phyloP scores from a whole-genome alignment of 2,888 invertebrate genomes.

The Cataglyphis rosenhaueri region DNA sequence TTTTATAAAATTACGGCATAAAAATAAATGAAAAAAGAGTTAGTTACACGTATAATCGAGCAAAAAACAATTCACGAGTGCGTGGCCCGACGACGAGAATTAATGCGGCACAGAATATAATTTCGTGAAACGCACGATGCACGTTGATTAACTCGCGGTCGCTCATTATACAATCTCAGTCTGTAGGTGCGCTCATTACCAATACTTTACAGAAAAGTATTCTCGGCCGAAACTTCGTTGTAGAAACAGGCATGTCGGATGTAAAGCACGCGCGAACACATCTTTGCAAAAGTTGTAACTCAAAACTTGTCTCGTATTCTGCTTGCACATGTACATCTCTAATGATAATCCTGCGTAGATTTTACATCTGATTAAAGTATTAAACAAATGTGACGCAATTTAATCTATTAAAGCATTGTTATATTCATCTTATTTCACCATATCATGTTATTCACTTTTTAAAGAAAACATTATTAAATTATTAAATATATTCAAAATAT shows the following conservation, averaged over 20 bases:
- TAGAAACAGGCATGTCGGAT: neutral
- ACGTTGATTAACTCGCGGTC: constrained; percentile 46
- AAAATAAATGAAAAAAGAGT: constrained; percentile 25
- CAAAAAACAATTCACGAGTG: neutral
- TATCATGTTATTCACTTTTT: neutral
- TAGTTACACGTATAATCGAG: constrained; percentile 3
- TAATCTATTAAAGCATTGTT: neutral
- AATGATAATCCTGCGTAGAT: neutral
- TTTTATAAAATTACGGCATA: constrained; percentile 1
- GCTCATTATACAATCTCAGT: constrained; percentile 20
- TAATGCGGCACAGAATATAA: constrained; percentile 4
- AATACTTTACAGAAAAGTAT: constrained; percentile 36
- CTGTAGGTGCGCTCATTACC: neutral
- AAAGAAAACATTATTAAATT: neutral
- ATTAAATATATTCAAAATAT: constrained; percentile 12
- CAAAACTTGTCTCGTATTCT: neutral
- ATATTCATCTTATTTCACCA: neutral
- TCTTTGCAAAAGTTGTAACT: constrained; percentile 11
- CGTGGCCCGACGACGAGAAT: constrained; percentile 2
- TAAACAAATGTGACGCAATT: neutral
- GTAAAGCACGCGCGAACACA: constrained; percentile 10
- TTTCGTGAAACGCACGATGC: constrained; percentile 34
- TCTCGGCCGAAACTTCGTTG: constrained; percentile 26
- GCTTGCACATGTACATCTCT: neutral
- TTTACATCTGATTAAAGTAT: neutral